Base-by-base conservation (phyloP, 2,797 vertebrate species). In the Nasua narica region DNA sequence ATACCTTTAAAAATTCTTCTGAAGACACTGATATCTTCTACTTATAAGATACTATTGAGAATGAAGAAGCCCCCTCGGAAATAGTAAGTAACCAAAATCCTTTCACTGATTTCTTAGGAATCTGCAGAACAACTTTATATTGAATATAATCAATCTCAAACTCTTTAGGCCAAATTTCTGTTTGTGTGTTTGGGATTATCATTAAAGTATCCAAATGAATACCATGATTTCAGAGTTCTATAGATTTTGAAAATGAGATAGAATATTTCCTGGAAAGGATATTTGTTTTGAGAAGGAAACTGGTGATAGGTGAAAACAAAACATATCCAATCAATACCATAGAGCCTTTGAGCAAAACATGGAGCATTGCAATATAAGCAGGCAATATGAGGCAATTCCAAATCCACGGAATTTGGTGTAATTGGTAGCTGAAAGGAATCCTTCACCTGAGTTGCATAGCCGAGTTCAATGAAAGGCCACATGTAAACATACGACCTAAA, bases 1-100 rank as follows among this genome's bases (percentile, higher is more conserved):
- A 10, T 52, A 77, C 2, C 32, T 74, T 74, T 14, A 46, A 9
- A 67, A 40, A 56, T 56, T 94, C 46, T 69, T 82, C 56, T 58
- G 89, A 97, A 93, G 65, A 27, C 32, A 15, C 5, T 43, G 27
- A 93, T 48, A 74, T 1, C 65, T 95, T 90, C 37, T 94, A 89
- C 40, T n/a, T 76, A 81, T 1, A 81, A 58, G 11, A 93, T 25
- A 48, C 12, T 85, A 85, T 43, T 72, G 78, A 93, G 92, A 96
- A 92, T 85, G 43, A 83, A 91, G 32, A 3, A 62, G 5, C 16
- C 16, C 27, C 23, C 85, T 67, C 50, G 72, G 35, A 82, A 91
- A 81, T 62, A 84, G 56, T 85, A 81, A 60, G 35, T 91, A 92
- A 16, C 5, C 35, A 70, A 83, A 78, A 65, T 11, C 2, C n/a